phyloP scores from a whole-genome alignment of 2,888 invertebrate genomes.

The Adelphocoris suturalis region DNA sequence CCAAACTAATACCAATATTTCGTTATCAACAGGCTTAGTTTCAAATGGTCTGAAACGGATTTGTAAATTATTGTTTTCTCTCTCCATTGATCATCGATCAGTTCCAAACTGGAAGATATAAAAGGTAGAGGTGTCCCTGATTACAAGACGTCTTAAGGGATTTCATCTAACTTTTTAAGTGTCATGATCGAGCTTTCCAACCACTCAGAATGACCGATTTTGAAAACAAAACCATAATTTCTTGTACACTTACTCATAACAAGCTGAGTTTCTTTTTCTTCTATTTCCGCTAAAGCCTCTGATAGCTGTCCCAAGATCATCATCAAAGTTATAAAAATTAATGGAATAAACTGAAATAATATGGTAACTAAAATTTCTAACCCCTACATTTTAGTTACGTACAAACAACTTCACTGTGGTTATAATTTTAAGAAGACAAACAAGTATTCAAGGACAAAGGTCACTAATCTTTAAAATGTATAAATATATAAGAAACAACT shows the following conservation, averaged over 20 bases:
- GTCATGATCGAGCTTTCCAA: not conserved
- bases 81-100: too few relatives aligned
- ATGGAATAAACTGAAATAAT: not conserved
- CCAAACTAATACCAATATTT: too few relatives aligned
- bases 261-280: slow-evolving; percentile 77
- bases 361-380: not conserved
- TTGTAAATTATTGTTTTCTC: not conserved
- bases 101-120: too few relatives aligned
- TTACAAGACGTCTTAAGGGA: too few relatives aligned
- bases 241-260: slow-evolving; percentile 74
- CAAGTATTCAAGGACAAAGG: too few relatives aligned
- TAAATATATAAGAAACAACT: too few relatives aligned
- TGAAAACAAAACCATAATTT: not conserved
- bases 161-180: not conserved
- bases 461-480: too few relatives aligned
- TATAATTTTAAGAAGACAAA: too few relatives aligned
- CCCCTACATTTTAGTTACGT: too few relatives aligned
- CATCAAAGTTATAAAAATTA: not conserved
- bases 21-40: too few relatives aligned
- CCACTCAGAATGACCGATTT: not conserved
- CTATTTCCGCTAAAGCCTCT: slow-evolving; percentile 77
- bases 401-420: too few relatives aligned
- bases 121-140: too few relatives aligned
- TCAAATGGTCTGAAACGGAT: not conserved
- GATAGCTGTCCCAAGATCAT: slow-evolving; percentile 76